Conservation (phyloP, 2,888 invertebrate genomes). For the Microctonus aethiopoides region DNA sequence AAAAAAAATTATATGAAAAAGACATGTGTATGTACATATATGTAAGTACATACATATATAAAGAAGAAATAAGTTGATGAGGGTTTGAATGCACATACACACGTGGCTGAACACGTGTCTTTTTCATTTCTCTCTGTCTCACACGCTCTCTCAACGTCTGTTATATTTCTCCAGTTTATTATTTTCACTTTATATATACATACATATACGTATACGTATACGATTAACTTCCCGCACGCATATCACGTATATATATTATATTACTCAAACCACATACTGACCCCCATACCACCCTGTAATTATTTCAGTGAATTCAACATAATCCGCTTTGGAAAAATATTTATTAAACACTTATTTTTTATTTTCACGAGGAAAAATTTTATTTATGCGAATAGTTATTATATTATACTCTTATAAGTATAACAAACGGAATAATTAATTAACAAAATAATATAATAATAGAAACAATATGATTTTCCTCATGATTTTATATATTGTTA, state of each 20-base stretch:
- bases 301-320: neutral
- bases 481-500: too few relatives aligned
- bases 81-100: conserved; percentile 43
- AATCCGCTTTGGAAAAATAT: neutral
- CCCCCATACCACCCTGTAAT: neutral
- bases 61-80: conserved; percentile 43
- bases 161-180: conserved; percentile 34
- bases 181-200: conserved; percentile 30
- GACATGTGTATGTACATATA: conserved; percentile 35
- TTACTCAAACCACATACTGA: neutral
- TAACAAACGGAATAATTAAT: too few relatives aligned
- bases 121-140: conserved; percentile 46
- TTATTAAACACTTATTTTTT: neutral
- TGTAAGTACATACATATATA: conserved; percentile 36
- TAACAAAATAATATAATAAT: too few relatives aligned
- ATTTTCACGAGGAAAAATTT: too few relatives aligned
- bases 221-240: conserved; percentile 29
- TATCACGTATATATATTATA: neutral
- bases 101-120: conserved; percentile 59
- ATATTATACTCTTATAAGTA: too few relatives aligned
- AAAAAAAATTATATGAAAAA: conserved; percentile 32
- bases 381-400: too few relatives aligned
- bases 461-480: too few relatives aligned
- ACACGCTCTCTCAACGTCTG: conserved; percentile 6
- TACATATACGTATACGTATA: conserved; percentile 17